A percentile compares a stretch with the other conserved stretches of the same genome.
Conservation (phyloP, 2,797 vertebrate genomes). For the Epinephelus malabaricus region DNA sequence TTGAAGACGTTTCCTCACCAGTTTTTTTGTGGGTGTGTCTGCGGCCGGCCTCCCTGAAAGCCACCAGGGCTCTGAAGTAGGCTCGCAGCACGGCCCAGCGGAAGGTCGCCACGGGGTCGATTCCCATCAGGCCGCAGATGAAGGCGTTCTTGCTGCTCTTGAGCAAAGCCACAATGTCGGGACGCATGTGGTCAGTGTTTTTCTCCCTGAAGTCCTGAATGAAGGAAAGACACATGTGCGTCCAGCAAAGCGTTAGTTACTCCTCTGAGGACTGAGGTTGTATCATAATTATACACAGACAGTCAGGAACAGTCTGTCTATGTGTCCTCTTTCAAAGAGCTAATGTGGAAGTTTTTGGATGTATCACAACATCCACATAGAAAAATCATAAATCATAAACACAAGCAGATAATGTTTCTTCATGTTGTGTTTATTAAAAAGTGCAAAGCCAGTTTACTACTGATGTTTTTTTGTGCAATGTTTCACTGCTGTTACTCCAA, state of each 20-base stretch:
- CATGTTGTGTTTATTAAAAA: constrained; percentile 11
- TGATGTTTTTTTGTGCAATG: constrained; percentile 11
- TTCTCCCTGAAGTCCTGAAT: constrained; percentile 98
- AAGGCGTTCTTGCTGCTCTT: constrained; percentile 96
- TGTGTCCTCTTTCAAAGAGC: background rate
- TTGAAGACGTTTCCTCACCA: constrained; percentile 81
- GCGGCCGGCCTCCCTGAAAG: constrained; percentile 92
- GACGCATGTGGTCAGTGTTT: constrained; percentile 99
- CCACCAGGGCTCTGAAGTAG: constrained; percentile 93
- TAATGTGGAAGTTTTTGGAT: background rate
- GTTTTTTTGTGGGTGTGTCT: constrained; percentile 89
- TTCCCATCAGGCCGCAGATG: constrained; percentile 94
- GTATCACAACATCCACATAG: background rate
- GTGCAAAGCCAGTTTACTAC: constrained; percentile 29
- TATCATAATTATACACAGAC: background rate
- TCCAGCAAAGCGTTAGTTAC: background rate
- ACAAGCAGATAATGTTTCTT: constrained; percentile 14
- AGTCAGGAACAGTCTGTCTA: background rate
- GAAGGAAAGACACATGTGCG: constrained; percentile 8
- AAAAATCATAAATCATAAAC: constrained; percentile 15
- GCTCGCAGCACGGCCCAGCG: constrained; percentile 96
- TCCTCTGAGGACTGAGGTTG: background rate
- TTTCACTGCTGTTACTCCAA: constrained; percentile 15
- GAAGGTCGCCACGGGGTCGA: constrained; percentile 95
- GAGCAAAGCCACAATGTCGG: constrained; percentile 95